phyloP scores from a whole-genome alignment of 2,888 invertebrate species.

The Lottia scabra region DNA sequence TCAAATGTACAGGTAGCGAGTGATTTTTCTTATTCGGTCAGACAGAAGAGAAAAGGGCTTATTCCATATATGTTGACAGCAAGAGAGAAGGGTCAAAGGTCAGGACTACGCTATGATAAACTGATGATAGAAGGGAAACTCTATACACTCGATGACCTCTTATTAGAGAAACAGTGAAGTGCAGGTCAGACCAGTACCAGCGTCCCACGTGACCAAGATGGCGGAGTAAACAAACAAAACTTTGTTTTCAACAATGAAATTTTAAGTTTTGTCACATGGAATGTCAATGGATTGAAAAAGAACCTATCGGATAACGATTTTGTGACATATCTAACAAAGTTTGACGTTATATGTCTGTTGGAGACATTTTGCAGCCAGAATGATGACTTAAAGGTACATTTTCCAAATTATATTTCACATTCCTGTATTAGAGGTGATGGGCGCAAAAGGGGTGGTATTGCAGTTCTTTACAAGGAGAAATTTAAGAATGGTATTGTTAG shows the following conservation, averaged over 20 bases:
- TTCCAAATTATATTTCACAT: not conserved
- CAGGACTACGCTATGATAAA: not conserved
- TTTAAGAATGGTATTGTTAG: not conserved
- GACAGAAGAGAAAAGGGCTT: not conserved
- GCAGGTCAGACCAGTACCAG: not conserved
- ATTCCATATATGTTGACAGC: not conserved
- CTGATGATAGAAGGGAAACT: not conserved
- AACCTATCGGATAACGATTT: not conserved
- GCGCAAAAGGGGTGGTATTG: not conserved
- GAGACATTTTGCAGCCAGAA: not conserved
- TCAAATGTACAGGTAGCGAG: not conserved
- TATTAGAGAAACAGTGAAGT: not conserved
- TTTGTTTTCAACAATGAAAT: not conserved
- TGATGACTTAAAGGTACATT: not conserved
- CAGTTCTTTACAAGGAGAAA: not conserved
- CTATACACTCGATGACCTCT: not conserved
- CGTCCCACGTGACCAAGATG: not conserved
- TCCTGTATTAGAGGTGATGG: not conserved
- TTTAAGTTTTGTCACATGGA: not conserved
- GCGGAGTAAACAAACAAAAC: not conserved
- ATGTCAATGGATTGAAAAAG: not conserved
- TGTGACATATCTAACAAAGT: not conserved
- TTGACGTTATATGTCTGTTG: not conserved
- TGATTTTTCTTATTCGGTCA: not conserved
- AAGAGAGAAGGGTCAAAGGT: not conserved